Percentiles rank a stretch among this genome's conserved stretches.
Conservation (phyloP, 92 coral and sea anemone species). For the Epizoanthus illoricatus region DNA sequence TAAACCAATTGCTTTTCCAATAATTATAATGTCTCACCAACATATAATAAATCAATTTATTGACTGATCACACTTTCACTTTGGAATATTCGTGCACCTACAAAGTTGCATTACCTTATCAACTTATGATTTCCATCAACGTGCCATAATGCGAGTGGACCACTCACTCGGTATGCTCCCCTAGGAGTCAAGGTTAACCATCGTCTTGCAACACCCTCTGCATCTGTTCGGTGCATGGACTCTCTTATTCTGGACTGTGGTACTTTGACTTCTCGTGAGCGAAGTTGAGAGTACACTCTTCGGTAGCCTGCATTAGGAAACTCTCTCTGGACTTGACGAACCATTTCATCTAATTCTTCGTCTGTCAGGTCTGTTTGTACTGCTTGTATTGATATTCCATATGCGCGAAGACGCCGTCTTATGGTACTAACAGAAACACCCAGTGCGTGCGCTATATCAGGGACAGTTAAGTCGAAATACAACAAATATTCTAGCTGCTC, state of each 20-base stretch:
- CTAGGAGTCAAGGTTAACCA: slow-evolving; percentile 70
- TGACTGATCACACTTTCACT: no score
- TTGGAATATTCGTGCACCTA: no score
- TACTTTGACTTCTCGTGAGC: slow-evolving; percentile 41
- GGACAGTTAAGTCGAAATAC: slow-evolving; percentile 47
- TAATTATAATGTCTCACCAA: no score
- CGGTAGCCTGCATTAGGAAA: slow-evolving; percentile 64
- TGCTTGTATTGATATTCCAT: slow-evolving; percentile 36
- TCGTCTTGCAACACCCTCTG: slow-evolving; percentile 69
- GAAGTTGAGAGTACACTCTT: slow-evolving; percentile 59
- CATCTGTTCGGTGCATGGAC: slow-evolving; percentile 72
- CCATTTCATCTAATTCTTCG: slow-evolving; percentile 40
- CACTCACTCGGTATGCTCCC: slow-evolving; percentile 57
- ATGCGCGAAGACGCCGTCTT: slow-evolving; percentile 50
- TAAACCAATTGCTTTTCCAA: no score
- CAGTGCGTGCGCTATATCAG: slow-evolving; percentile 51
- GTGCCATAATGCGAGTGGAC: slow-evolving; percentile 70
- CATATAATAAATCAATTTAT: no score
- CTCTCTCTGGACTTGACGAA: slow-evolving; percentile 34
- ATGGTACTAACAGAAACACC: slow-evolving; percentile 55
- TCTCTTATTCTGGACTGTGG: slow-evolving; percentile 59
- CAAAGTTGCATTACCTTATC: slow-evolving; percentile 49
- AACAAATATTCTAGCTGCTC: slow-evolving; percentile 60
- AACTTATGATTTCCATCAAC: slow-evolving; percentile 77
- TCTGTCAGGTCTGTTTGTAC: slow-evolving; percentile 26